A percentile compares a stretch with the other conserved stretches of the same genome.
Conservation (phyloP, 2,113 vertebrate genomes). For the Chrysemys picta region DNA sequence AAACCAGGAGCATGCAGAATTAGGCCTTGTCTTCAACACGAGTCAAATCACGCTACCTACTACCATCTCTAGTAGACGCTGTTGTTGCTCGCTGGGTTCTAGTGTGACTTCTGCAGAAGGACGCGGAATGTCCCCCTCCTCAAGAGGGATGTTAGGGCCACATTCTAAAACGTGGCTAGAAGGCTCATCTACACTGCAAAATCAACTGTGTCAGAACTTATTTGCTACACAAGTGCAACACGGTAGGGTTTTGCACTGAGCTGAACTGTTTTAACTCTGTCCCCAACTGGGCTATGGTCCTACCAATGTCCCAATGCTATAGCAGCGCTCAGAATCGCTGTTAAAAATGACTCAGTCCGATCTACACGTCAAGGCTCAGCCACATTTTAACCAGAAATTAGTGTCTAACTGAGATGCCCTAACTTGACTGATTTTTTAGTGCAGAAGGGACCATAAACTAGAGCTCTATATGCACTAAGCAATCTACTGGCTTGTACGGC, state of each 20-base stretch:
- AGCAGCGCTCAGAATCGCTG: fast-evolving
- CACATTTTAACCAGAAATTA: not conserved
- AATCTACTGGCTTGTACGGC: not conserved
- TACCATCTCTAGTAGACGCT: fast-evolving
- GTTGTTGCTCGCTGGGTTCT: fast-evolving
- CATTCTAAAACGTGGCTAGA: too few relatives aligned
- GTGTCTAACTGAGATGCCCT: not conserved
- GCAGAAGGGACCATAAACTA: not conserved
- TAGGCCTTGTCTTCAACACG: not conserved
- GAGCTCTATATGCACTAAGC: not conserved
- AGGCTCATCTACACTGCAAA: fast-evolving
- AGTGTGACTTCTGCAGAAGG: fast-evolving
- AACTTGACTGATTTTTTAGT: not conserved
- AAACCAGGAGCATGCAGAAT: not conserved
- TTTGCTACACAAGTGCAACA: fast-evolving
- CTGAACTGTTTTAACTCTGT: fast-evolving
- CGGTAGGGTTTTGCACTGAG: fast-evolving
- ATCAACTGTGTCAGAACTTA: not conserved
- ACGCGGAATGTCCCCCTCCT: fast-evolving
- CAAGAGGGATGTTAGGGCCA: too few relatives aligned
- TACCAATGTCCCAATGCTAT: fast-evolving
- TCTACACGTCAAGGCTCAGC: not conserved
- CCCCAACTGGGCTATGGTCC: fast-evolving
- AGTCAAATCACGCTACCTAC: fast-evolving
- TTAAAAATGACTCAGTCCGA: fast-evolving